Percentiles rank a stretch among this genome's conserved stretches.
Evolutionary conservation across 2,797 vertebrate genomes (phyloP).

Genomic region (Leptatherina wallacei): DNA sequence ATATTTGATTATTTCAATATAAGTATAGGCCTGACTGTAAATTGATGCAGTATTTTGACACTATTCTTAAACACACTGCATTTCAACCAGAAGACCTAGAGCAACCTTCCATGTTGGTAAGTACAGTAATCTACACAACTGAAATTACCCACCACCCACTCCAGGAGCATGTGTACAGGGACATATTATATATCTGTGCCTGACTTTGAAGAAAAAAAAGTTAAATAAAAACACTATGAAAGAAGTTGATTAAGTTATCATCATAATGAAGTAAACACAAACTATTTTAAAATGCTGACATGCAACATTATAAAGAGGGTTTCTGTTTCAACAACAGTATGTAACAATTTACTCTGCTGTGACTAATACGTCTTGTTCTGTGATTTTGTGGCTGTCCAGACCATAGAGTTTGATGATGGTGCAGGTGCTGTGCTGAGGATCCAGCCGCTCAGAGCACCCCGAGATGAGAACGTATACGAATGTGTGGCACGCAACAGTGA

Average conservation of each 20-base stretch:
- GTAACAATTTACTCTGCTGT: slow-evolving; percentile 21
- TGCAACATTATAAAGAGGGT: not conserved
- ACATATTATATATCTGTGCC: slow-evolving; percentile 37
- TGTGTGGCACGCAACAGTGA: slow-evolving; percentile 93
- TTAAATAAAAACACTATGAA: slow-evolving; percentile 14
- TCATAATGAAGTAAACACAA: slow-evolving; percentile 7
- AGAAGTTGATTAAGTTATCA: slow-evolving; percentile 4
- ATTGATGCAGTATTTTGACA: slow-evolving; percentile 36
- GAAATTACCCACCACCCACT: slow-evolving; percentile 19
- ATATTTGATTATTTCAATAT: not conserved
- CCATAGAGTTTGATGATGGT: slow-evolving; percentile 95
- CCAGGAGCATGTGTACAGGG: slow-evolving; percentile 33
- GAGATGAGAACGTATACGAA: slow-evolving; percentile 95
- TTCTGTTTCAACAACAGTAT: not conserved
- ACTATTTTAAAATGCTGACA: slow-evolving; percentile 5
- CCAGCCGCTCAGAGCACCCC: slow-evolving; percentile 93
- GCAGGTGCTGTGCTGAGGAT: slow-evolving; percentile 95
- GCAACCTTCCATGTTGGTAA: slow-evolving; percentile 36
- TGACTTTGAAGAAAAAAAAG: slow-evolving; percentile 27
- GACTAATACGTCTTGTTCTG: slow-evolving; percentile 42
- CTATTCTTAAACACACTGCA: slow-evolving; percentile 36
- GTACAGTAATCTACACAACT: slow-evolving; percentile 27
- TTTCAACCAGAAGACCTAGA: slow-evolving; percentile 42
- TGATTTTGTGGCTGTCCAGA: slow-evolving; percentile 80
- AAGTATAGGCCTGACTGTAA: slow-evolving; percentile 27